Conservation (phyloP, 2,888 invertebrate species). For the Thecocarcelia acutangulata region DNA sequence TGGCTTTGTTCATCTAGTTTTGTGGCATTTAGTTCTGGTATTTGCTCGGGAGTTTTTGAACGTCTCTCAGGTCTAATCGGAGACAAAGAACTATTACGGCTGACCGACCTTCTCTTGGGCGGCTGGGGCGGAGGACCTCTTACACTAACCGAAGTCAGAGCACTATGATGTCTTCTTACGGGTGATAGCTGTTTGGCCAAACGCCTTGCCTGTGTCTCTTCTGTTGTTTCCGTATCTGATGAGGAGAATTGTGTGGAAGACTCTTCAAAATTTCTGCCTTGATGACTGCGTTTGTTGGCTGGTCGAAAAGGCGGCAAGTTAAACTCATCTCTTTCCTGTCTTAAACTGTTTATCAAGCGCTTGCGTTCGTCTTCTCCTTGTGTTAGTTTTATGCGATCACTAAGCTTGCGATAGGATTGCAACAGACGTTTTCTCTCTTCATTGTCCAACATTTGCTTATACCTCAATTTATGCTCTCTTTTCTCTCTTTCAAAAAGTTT, state of each 20-base stretch:
- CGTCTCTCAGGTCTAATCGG: conserved; percentile 78
- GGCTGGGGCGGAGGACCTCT: conserved; percentile 75
- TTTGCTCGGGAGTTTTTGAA: conserved; percentile 78
- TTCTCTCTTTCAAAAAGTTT: conserved; percentile 82
- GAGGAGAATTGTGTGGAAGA: conserved; percentile 80
- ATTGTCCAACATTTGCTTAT: conserved; percentile 78
- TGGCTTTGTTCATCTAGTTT: conserved; percentile 66
- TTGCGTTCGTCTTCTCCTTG: conserved; percentile 78
- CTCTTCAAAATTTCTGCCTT: conserved; percentile 75
- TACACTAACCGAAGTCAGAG: conserved; percentile 70
- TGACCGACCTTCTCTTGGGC: conserved; percentile 72
- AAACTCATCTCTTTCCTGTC: conserved; percentile 75
- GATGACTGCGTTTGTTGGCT: conserved; percentile 67
- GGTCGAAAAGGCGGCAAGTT: conserved; percentile 62
- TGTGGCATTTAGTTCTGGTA: conserved; percentile 69
- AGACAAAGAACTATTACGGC: conserved; percentile 78
- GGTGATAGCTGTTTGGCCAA: conserved; percentile 68
- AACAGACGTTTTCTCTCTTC: conserved; percentile 79
- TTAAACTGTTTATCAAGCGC: conserved; percentile 76
- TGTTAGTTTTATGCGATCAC: conserved; percentile 76
- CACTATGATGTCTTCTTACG: conserved; percentile 66
- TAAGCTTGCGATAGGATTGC: conserved; percentile 78
- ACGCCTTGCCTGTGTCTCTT: conserved; percentile 66
- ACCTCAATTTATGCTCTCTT: conserved; percentile 82
- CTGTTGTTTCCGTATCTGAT: conserved; percentile 78